Base-by-base conservation (phyloP, 2,888 invertebrate genomes). In the Seira musarum region DNA sequence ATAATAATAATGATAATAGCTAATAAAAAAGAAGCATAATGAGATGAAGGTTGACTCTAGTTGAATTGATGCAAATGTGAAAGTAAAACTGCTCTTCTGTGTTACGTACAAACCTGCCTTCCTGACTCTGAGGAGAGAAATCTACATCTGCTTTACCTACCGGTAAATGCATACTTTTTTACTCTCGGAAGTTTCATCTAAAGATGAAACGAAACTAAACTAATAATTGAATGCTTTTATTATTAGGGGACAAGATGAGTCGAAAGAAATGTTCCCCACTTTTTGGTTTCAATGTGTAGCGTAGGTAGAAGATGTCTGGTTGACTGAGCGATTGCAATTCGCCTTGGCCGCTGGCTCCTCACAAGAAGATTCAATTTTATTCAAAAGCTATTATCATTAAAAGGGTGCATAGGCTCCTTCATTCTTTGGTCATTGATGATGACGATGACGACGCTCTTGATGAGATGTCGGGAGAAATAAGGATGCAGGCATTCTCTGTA, bases 361-460 rank as follows among this genome's bases (percentile, higher is more conserved):
- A 68, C 61, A 80, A 75, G 80, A 80, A 75, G 80, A 80, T 80
- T 80, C 80, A 80, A 80, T 80, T 80, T 80, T 80, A 80, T 80
- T 80, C 80, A 80, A 80, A 80, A 80, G 80, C 80, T 75, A 80
- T 80, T 80, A 80, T 80, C 80, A 80, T 80, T 80, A 80, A 80
- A 80, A 80, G 80, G 80, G 80, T 75, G 80, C 80, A 75, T 79
- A 80, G 74, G 61, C 75, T 80, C 71, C 80, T 75, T 80, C 69
- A 65, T 69, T 80, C 75, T 25, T 64, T 64, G 21, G n/a, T 25
- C 25, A 70, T 53, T 53, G 66, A 74, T 49, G 49, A n/a, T 49
- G 49, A 49, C 15, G 49, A 49, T 71, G 80, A 80, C 40, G 40
- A 40, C 13, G 5, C 40, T 40, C 40, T 13, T 74, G 74, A 80